Evolutionary conservation across 2,888 invertebrate genomes (phyloP), one percentile per base, ranked within the genome.

Genomic region (Heliconius cydno): DNA sequence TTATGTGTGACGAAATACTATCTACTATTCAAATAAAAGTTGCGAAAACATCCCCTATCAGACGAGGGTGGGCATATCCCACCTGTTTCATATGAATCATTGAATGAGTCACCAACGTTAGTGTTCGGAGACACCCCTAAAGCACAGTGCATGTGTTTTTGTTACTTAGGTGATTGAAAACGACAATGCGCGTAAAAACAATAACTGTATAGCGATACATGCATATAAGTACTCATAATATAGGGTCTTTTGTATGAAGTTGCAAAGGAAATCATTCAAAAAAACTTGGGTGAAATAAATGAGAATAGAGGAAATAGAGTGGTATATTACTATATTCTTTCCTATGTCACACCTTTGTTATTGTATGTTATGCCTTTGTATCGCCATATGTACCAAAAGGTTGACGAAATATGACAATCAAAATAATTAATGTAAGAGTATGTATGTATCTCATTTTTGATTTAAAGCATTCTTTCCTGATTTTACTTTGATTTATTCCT

Each of bases 91-190:
- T 46, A 70, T 73, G 73, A 73, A 60, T 73, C 60, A 60, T 38
- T n/a, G 57, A 60, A 73, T 73, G 60, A 73, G 57, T 73, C 73
- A 73, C 73, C 60, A 60, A 34, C n/a, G 38, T 73, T 1, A 73
- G 38, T 73, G 57, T 60, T 73, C 15, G 38, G 38, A 38, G 73
- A 60, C 73, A 73, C 60, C 73, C 70, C 70, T 70, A 46, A 70
- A 15, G 41, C 70, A 70, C 70, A 70, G 41, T 46, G 70, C 41
- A 25, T 25, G 41, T 46, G 25, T 70, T 41, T 70, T 25, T 70
- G 70, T 70, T 70, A 70, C 70, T 70, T 70, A 70, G 25, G 25
- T 70, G 70, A 70, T 70, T 70, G 41, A 70, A 70, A 70, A 41
- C 5, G 70, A 70, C 70, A 70, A 46, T 70, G 15, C 41, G 7